These are phyloP conservation scores for Linepithema humile DNA, from an alignment of 1,140 invertebrate genomes.

Conservation along the genomic window DNA sequence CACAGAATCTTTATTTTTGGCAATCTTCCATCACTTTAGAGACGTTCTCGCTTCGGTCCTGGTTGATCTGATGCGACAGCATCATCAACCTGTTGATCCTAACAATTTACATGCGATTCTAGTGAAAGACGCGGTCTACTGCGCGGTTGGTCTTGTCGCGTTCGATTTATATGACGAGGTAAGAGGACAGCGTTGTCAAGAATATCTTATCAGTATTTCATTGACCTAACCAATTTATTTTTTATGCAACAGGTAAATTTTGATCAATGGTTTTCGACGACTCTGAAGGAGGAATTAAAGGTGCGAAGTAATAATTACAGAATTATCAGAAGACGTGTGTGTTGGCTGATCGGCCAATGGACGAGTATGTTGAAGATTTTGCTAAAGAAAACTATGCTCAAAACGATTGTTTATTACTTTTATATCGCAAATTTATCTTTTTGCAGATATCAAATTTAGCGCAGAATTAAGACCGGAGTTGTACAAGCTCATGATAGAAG, in stretches of 20 bases:
- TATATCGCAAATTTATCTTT: conserved; percentile 7
- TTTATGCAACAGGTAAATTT: conserved; percentile 89
- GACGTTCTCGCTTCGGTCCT: conserved; percentile 89
- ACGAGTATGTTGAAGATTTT: conserved; percentile 69
- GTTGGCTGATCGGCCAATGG: conserved; percentile 91
- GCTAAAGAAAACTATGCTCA: background rate
- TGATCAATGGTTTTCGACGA: conserved; percentile 95
- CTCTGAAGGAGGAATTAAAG: conserved; percentile 92
- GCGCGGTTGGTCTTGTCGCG: conserved; percentile 94
- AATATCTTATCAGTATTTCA: background rate
- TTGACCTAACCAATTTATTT: conserved; percentile 36
- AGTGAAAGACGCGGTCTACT: conserved; percentile 97
- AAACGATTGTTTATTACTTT: background rate
- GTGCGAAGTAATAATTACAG: conserved; percentile 93
- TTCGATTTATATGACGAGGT: conserved; percentile 97
- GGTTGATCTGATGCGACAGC: conserved; percentile 88
- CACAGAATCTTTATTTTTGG: conserved; percentile 93
- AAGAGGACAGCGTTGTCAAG: conserved; percentile 64
- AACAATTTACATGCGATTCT: conserved; percentile 91
- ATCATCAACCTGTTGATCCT: conserved; percentile 87
- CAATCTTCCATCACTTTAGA: conserved; percentile 93
- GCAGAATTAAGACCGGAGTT: conserved; percentile 90
- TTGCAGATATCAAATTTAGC: conserved; percentile 91
- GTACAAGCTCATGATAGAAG: conserved; percentile 91
- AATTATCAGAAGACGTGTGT: conserved; percentile 94